Evolutionary conservation across 2,888 invertebrate genomes (phyloP).

Genomic region (Cataglyphis cursor): DNA sequence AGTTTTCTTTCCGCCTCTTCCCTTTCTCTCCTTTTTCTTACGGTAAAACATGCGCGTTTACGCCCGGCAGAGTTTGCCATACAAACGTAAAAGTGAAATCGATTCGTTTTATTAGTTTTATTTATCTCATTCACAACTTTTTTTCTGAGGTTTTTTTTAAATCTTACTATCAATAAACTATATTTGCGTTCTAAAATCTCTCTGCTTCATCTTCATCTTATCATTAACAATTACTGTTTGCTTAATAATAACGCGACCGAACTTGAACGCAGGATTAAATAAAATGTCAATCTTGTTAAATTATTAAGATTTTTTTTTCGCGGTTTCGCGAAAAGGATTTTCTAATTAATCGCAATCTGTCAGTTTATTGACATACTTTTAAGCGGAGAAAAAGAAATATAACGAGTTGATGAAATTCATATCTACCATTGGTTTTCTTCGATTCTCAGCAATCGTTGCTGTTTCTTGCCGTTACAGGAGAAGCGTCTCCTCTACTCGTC

Average conservation of each 20-base stretch:
- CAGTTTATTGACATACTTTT: constrained; percentile 1
- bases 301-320: not conserved
- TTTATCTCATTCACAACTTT: constrained; percentile 18
- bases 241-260: not conserved
- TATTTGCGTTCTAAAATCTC: constrained; percentile 6
- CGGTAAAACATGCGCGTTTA: constrained; percentile 23
- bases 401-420: constrained; percentile 41
- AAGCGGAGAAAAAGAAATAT: not conserved
- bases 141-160: not conserved
- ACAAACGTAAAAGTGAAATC: constrained; percentile 39
- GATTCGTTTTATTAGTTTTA: constrained; percentile 35
- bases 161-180: constrained; percentile 9
- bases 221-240: not conserved
- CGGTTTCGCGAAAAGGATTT: not conserved
- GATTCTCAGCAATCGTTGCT: constrained; percentile 45
- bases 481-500: constrained; percentile 28
- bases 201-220: not conserved
- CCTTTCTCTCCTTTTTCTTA: constrained; percentile 1
- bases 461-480: constrained; percentile 39
- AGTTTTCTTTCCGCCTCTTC: not conserved
- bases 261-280: not conserved
- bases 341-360: constrained; percentile 33
- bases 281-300: not conserved
- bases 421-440: constrained; percentile 21
- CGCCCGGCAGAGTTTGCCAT: constrained; percentile 5